Evolutionary conservation across 2,888 invertebrate species (phyloP).

Genomic region (Arenicola marina): DNA sequence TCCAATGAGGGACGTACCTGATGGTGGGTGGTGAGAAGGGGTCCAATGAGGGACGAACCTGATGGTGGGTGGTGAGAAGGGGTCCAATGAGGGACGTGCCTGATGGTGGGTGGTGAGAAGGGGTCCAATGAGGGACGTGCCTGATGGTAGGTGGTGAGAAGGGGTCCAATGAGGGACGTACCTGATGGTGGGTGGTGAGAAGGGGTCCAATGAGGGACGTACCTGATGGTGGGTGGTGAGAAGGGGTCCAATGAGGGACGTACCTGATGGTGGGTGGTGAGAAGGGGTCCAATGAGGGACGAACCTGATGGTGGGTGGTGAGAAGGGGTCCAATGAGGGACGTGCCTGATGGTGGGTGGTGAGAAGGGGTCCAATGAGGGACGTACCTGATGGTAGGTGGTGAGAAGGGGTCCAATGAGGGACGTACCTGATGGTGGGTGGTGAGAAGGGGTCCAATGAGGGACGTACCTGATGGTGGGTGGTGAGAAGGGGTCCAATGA

Average conservation of each 20-base stretch:
- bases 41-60: constrained; percentile 72
- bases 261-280: constrained; percentile 76
- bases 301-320: constrained; percentile 75
- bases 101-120: constrained; percentile 74
- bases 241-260: constrained; percentile 73
- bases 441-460: constrained; percentile 75
- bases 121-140: constrained; percentile 75
- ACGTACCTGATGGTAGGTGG: constrained; percentile 75
- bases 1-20: constrained; percentile 72
- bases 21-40: constrained; percentile 76
- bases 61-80: constrained; percentile 75
- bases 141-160: constrained; percentile 74
- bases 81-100: constrained; percentile 73
- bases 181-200: constrained; percentile 75
- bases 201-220: constrained; percentile 73
- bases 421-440: constrained; percentile 73
- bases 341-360: constrained; percentile 75
- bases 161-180: constrained; percentile 74
- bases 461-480: constrained; percentile 72
- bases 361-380: constrained; percentile 74
- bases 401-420: constrained; percentile 74
- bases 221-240: constrained; percentile 76
- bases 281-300: constrained; percentile 73
- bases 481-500: constrained; percentile 77
- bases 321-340: constrained; percentile 74